Evolutionary conservation across 1,140 invertebrate genomes (phyloP).

Genomic region (Hirudo medicinalis): DNA sequence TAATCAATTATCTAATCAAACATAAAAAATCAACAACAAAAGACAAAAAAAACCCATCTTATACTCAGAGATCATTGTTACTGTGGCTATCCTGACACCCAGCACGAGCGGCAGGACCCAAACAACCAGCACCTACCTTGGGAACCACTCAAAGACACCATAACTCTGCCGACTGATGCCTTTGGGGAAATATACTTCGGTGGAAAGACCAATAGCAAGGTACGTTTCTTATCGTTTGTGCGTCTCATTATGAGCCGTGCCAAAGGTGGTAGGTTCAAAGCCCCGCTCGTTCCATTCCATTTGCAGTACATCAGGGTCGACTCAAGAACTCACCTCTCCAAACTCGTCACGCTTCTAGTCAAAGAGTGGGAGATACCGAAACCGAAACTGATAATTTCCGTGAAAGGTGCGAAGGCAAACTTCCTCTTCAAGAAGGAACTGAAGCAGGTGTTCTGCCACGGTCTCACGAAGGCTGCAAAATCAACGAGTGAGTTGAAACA

Average conservation of each 20-base stretch:
- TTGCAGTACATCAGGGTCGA: conserved; percentile 38
- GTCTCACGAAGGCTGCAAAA: conserved; percentile 39
- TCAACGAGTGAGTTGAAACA: conserved; percentile 31
- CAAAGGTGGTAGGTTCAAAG: too few relatives aligned
- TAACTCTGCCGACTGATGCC: conserved; percentile 28
- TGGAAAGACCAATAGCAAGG: conserved; percentile 19
- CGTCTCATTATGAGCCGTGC: too few relatives aligned
- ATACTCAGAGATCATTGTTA: too few relatives aligned
- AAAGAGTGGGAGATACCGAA: conserved; percentile 36
- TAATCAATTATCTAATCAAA: too few relatives aligned
- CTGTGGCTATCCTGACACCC: too few relatives aligned
- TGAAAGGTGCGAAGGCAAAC: conserved; percentile 42
- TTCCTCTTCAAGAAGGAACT: conserved; percentile 38
- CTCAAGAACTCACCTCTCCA: conserved; percentile 32
- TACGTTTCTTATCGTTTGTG: too few relatives aligned
- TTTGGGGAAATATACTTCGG: conserved; percentile 36
- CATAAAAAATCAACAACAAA: too few relatives aligned
- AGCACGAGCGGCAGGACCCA: too few relatives aligned
- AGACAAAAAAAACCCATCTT: too few relatives aligned
- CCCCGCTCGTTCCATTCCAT: neutral
- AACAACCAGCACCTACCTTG: too few relatives aligned
- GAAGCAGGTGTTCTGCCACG: conserved; percentile 39
- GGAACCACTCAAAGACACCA: too few relatives aligned
- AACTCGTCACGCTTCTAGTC: conserved; percentile 34
- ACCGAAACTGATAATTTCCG: conserved; percentile 43